Percentiles rank a stretch among this genome's conserved stretches.
These are phyloP conservation scores for Phortica magna DNA, from an alignment of 2,888 invertebrate species.

Conservation along the genomic window DNA sequence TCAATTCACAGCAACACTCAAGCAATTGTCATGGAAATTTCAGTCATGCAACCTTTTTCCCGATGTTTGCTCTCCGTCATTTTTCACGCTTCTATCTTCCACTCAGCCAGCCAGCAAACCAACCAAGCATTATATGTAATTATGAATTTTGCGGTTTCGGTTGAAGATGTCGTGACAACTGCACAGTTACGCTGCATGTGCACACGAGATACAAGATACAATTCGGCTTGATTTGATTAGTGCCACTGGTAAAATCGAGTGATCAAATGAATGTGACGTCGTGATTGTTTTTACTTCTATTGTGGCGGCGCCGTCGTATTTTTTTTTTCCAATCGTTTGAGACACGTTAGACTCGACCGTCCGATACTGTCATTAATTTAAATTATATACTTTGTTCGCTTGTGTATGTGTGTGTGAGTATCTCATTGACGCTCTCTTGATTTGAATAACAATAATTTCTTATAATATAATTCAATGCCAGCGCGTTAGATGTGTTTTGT, in stretches of 20 bases:
- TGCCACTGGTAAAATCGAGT: neutral
- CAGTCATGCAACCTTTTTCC: neutral
- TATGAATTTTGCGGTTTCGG: conserved; percentile 20
- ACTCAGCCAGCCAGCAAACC: neutral
- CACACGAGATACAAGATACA: neutral
- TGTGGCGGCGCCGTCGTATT: neutral
- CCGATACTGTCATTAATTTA: conserved; percentile 59
- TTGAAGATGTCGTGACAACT: neutral
- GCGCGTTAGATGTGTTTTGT: neutral
- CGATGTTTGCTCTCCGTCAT: neutral
- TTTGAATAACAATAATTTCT: neutral
- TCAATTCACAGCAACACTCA: conserved; percentile 10
- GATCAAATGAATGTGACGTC: neutral
- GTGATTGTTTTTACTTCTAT: conserved; percentile 1
- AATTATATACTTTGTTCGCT: conserved; percentile 42
- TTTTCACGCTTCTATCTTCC: conserved; percentile 2
- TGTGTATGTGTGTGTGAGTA: neutral
- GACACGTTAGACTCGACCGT: neutral
- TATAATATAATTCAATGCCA: conserved; percentile 16
- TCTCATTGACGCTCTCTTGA: neutral
- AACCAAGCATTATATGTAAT: neutral
- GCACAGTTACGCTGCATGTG: neutral
- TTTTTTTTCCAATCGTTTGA: neutral
- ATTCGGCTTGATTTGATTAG: neutral
- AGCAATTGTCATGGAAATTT: conserved; percentile 20